Evolutionary conservation across 2,113 vertebrate species (phyloP), one percentile per base, ranked within the genome.

Genomic region (Ailuropoda melanoleuca): DNA sequence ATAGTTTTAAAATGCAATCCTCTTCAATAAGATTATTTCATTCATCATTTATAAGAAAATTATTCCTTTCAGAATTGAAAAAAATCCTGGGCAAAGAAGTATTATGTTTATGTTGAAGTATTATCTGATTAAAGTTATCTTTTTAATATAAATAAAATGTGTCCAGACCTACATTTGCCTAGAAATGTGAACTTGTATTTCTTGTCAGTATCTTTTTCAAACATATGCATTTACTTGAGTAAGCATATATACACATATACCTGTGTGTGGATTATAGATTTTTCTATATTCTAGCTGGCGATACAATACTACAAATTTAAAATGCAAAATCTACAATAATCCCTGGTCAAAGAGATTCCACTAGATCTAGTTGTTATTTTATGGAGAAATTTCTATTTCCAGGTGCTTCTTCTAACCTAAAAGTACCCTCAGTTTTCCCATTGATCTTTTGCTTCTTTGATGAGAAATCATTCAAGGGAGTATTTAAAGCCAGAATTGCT

Each of bases 61-160:
- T 17, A 94, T 75, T 92, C 4, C 11, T 53, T 77, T 92, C 53
- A 75, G 55, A 75, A 80, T 5, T 55, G 18, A 37, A 64, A 90
- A 12, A 56, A 77, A n/a, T 31, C 21, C 2, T 31, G 0, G 6
- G n/a, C 34, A 48, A 3, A 70, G 19, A 55, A 75, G 6, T 37
- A 66, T 43, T 37, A 72, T 4, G 0, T 46, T 62, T 87, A 26
- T 18, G 1, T 17, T 74, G 55, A n/a, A 80, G 6, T 37, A 80
- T 66, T 66, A 17, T 43, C 50, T 81, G 15, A 56, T 24, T 29
- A 82, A 92, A 50, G 7, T 3, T 19, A 50, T 11, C 34, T 68
- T 95, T 5, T 12, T 74, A 21, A 89, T 90, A 62, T 53, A 82
- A 88, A 90, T 72, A 82, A 74, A 83, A 72, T 82, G 29, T 5